phyloP scores from a whole-genome alignment of 2,888 invertebrate species.

The Xestia ashworthii region DNA sequence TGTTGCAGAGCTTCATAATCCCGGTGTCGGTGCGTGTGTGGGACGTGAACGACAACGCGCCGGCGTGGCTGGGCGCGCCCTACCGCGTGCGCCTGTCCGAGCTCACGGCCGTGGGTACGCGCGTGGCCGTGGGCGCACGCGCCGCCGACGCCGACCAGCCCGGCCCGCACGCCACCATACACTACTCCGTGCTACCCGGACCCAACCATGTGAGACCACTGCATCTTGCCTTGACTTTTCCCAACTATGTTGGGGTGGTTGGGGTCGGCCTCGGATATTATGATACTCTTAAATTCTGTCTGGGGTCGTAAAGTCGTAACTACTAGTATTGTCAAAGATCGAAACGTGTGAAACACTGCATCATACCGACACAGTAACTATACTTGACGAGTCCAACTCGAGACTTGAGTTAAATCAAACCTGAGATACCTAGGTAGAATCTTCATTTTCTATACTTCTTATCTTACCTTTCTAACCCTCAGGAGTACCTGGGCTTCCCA shows the following conservation, averaged over 20 bases:
- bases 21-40: conserved; percentile 96
- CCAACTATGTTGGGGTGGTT: background rate
- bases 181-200: conserved; percentile 95
- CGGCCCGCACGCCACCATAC: conserved; percentile 96
- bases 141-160: conserved; percentile 96
- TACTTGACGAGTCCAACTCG: too few species aligned
- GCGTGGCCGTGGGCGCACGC: conserved; percentile 94
- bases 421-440: background rate
- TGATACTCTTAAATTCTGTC: background rate
- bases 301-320: background rate
- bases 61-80: conserved; percentile 95
- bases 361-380: background rate
- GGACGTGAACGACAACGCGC: conserved; percentile 97
- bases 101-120: conserved; percentile 93
- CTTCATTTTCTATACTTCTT: background rate
- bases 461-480: conserved; percentile 49
- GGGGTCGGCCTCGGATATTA: background rate
- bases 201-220: conserved; percentile 91
- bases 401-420: background rate
- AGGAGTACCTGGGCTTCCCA: conserved; percentile 96
- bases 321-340: background rate
- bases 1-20: conserved; percentile 93
- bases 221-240: background rate
- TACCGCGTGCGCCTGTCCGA: conserved; percentile 96
- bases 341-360: background rate